Percentiles rank a stretch among this genome's conserved stretches.
These are phyloP conservation scores for Hystrix brachyura DNA, from an alignment of 2,113 vertebrate species.

Conservation along the genomic window DNA sequence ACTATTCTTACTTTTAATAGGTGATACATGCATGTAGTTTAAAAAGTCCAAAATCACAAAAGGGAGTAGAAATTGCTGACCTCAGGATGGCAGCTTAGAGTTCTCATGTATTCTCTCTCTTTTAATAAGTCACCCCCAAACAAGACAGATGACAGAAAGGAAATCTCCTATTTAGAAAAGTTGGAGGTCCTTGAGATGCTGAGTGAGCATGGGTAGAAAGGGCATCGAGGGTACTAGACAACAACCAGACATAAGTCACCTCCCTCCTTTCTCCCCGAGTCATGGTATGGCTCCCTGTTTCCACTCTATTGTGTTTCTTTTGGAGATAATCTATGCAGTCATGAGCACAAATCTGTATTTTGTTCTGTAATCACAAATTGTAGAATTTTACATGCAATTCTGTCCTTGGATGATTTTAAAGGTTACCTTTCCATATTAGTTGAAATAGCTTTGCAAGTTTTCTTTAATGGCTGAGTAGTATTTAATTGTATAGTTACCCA, in stretches of 20 bases:
- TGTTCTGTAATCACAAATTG: slow-evolving; percentile 6
- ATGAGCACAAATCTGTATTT: background rate
- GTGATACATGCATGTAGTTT: background rate
- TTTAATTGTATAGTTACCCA: background rate
- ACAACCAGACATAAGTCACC: background rate
- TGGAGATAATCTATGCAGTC: background rate
- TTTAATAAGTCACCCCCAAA: background rate
- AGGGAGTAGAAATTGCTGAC: background rate
- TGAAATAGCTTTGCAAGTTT: background rate
- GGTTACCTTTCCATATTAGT: background rate
- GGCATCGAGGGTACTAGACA: background rate
- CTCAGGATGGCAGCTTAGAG: background rate
- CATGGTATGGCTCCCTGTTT: background rate
- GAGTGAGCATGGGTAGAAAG: background rate
- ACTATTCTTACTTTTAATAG: background rate
- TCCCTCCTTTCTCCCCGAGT: background rate
- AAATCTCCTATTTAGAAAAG: background rate
- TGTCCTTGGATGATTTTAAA: slow-evolving; percentile 17
- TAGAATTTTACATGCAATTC: background rate
- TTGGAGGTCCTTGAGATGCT: background rate
- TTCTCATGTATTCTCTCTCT: background rate
- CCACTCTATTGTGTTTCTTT: background rate
- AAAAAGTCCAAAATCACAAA: slow-evolving; percentile 5
- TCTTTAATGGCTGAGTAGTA: background rate
- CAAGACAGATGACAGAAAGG: background rate